These are phyloP conservation scores for Physella acuta DNA, from an alignment of 1,140 invertebrate genomes.

Conservation along the genomic window DNA sequence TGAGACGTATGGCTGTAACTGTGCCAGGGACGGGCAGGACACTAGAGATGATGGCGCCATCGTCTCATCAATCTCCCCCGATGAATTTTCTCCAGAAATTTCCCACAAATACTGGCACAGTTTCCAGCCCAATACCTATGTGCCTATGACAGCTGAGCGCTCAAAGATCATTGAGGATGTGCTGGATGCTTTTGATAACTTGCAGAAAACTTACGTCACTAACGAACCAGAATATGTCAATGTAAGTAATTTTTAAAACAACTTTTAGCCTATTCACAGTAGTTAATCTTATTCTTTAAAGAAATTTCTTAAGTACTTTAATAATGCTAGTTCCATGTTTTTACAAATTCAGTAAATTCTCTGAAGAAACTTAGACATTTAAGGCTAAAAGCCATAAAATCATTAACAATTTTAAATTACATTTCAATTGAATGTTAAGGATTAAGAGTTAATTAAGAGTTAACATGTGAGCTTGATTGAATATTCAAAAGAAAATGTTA, in stretches of 20 bases:
- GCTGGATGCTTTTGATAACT: slow-evolving; percentile 21
- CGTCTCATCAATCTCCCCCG: slow-evolving; percentile 1
- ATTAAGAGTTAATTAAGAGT: too few species aligned
- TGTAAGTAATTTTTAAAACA: slow-evolving; percentile 2
- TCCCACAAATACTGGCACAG: slow-evolving; percentile 21
- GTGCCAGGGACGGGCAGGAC: not conserved
- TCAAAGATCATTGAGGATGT: slow-evolving; percentile 20
- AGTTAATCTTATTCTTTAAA: too few species aligned
- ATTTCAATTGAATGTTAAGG: too few species aligned
- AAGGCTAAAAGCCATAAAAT: too few species aligned
- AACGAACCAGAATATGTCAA: slow-evolving; percentile 16
- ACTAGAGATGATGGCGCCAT: not conserved
- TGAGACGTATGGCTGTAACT: slow-evolving; percentile 8
- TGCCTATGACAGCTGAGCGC: slow-evolving; percentile 11
- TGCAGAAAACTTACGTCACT: slow-evolving; percentile 18
- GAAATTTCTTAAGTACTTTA: too few species aligned
- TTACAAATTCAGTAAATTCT: too few species aligned
- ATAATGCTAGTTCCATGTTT: too few species aligned
- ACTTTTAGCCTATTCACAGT: not conserved
- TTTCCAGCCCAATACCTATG: not conserved
- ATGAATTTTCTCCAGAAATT: slow-evolving; percentile 20
- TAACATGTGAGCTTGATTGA: too few species aligned
- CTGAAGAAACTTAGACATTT: too few species aligned
- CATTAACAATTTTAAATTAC: too few species aligned
- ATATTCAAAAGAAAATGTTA: too few species aligned